Conservation (phyloP, 2,888 invertebrate genomes). For the Stegana nigrithorax region DNA sequence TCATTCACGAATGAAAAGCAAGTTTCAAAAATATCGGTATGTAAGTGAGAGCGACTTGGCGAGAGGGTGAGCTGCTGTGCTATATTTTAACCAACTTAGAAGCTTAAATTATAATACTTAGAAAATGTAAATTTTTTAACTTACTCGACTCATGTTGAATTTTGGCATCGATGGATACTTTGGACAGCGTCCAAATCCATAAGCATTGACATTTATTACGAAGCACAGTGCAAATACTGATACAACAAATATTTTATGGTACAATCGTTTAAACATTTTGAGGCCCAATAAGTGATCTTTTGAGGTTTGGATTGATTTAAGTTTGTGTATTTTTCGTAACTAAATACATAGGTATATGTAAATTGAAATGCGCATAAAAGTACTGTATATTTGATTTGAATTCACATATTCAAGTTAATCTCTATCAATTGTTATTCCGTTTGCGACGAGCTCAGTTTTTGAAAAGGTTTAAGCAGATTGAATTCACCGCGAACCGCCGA, state of each 20-base stretch:
- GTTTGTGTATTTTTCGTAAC: neutral
- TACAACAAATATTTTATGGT: neutral
- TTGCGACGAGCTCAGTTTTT: neutral
- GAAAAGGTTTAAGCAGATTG: slow-evolving; percentile 12
- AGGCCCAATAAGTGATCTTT: neutral
- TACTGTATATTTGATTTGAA: neutral
- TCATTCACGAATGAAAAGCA: too few species aligned
- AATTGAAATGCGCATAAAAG: neutral
- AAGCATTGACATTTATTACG: slow-evolving; percentile 35
- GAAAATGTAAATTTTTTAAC: slow-evolving; percentile 47
- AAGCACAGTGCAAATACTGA: neutral
- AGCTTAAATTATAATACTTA: neutral
- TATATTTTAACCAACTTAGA: too few species aligned
- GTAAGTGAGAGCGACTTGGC: too few species aligned
- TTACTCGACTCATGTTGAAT: slow-evolving; percentile 76
- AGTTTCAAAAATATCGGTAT: too few species aligned
- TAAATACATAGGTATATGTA: neutral
- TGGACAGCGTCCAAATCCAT: slow-evolving; percentile 77
- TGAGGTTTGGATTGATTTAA: neutral
- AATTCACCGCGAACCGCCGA: neutral
- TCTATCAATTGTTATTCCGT: too few species aligned
- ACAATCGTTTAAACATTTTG: neutral
- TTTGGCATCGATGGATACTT: slow-evolving; percentile 75
- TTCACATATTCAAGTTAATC: too few species aligned
- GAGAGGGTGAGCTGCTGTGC: too few species aligned